These are phyloP conservation scores for Oreochromis aureus DNA, from an alignment of 2,113 vertebrate species.

Conservation along the genomic window DNA sequence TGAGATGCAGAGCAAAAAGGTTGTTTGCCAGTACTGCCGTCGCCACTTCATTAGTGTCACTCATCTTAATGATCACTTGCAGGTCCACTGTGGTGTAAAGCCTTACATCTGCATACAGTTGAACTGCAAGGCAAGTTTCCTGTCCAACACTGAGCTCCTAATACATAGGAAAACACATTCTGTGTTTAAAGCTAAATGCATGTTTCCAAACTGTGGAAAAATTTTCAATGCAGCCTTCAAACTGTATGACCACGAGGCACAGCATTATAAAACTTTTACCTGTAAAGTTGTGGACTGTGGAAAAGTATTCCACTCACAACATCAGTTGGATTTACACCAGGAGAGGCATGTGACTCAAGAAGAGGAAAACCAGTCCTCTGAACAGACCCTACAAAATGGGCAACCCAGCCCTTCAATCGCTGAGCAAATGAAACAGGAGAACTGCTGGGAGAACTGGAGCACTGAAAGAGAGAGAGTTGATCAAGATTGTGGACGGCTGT, in stretches of 20 bases:
- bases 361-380: background rate
- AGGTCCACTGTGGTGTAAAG: constrained; percentile 92
- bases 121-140: constrained; percentile 93
- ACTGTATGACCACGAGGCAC: constrained; percentile 94
- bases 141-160: constrained; percentile 87
- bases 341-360: constrained; percentile 70
- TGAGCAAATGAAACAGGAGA: constrained; percentile 24
- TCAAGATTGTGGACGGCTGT: background rate
- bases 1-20: constrained; percentile 94
- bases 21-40: constrained; percentile 96
- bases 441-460: background rate
- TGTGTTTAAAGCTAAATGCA: constrained; percentile 88
- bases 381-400: constrained; percentile 6
- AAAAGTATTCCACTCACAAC: constrained; percentile 87
- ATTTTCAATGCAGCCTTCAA: constrained; percentile 90
- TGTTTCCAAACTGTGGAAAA: constrained; percentile 94
- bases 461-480: background rate
- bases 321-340: constrained; percentile 83
- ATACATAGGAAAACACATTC: constrained; percentile 86
- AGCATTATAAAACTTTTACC: constrained; percentile 95
- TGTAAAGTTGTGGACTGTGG: constrained; percentile 84
- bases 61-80: constrained; percentile 93
- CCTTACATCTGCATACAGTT: constrained; percentile 97
- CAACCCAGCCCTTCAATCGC: constrained; percentile 10
- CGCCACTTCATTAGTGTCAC: constrained; percentile 90